These are phyloP conservation scores for Pristionchus arcanus DNA, from an alignment of 2,888 invertebrate genomes.

Conservation along the genomic window DNA sequence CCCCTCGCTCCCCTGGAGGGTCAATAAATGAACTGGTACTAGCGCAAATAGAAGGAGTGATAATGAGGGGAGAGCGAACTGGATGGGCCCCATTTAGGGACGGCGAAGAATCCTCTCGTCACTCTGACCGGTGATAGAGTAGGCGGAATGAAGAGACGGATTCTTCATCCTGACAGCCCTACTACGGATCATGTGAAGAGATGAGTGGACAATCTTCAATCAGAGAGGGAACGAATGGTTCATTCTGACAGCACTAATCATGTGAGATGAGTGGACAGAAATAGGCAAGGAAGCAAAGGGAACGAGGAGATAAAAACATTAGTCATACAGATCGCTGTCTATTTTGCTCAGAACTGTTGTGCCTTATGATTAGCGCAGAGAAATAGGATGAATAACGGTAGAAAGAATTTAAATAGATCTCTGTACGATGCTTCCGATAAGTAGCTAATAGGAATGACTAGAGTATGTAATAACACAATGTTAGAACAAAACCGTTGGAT, in stretches of 20 bases:
- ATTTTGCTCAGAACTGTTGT: no score
- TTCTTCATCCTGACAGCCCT: no score
- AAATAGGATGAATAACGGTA: no score
- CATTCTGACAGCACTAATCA: background rate
- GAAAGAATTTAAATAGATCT: no score
- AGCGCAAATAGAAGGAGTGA: background rate
- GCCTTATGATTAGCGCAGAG: no score
- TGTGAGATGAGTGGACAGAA: background rate
- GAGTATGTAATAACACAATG: no score
- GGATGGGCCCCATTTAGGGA: background rate
- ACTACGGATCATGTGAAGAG: background rate
- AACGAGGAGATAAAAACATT: background rate
- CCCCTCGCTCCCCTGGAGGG: background rate
- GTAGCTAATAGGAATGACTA: no score
- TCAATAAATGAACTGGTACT: conserved; percentile 39
- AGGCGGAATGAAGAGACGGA: no score
- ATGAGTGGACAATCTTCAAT: background rate
- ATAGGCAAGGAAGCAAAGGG: background rate
- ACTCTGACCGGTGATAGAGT: no score
- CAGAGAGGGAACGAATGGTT: background rate
- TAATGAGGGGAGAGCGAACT: conserved; percentile 26
- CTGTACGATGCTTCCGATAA: no score
- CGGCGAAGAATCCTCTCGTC: background rate
- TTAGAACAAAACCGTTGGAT: no score
- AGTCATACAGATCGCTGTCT: no score